Conservation (phyloP, 2,888 invertebrate genomes). For the Pyrocoelia pectoralis region DNA sequence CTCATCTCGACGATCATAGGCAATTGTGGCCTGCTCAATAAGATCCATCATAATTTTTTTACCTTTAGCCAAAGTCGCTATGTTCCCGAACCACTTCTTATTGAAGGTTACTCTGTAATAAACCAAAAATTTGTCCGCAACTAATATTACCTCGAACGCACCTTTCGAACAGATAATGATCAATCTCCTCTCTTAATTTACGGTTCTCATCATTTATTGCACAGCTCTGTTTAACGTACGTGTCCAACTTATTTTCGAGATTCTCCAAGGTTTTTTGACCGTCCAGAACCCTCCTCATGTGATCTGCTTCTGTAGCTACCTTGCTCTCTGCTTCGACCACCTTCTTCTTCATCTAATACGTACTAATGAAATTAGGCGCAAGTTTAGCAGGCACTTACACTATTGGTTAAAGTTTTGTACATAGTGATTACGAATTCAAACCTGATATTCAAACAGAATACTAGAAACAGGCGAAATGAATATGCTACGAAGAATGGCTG, state of each 20-base stretch:
- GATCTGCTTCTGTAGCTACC: constrained; percentile 60
- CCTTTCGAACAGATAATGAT: constrained; percentile 82
- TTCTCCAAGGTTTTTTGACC: constrained; percentile 67
- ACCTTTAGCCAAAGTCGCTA: constrained; percentile 77
- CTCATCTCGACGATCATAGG: constrained; percentile 89
- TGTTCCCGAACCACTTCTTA: constrained; percentile 78
- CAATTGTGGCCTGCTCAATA: constrained; percentile 86
- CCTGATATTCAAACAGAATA: no score
- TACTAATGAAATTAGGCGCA: no score
- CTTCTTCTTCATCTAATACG: background rate
- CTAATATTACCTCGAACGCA: constrained; percentile 44
- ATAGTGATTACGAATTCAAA: no score
- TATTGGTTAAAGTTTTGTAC: no score
- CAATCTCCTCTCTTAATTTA: constrained; percentile 78
- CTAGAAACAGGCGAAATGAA: no score
- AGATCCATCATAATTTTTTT: constrained; percentile 85
- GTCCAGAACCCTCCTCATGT: constrained; percentile 62
- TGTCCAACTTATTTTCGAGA: constrained; percentile 78
- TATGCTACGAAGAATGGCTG: no score
- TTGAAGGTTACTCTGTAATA: constrained; percentile 77
- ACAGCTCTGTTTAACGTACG: constrained; percentile 79
- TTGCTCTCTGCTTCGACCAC: constrained; percentile 41
- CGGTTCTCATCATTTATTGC: constrained; percentile 77
- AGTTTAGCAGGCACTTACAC: no score
- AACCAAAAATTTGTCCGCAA: constrained; percentile 5